Percentiles rank a stretch among this genome's conserved stretches.
These are phyloP conservation scores for Thymelicus acteon DNA, from an alignment of 2,888 invertebrate genomes.

Conservation along the genomic window DNA sequence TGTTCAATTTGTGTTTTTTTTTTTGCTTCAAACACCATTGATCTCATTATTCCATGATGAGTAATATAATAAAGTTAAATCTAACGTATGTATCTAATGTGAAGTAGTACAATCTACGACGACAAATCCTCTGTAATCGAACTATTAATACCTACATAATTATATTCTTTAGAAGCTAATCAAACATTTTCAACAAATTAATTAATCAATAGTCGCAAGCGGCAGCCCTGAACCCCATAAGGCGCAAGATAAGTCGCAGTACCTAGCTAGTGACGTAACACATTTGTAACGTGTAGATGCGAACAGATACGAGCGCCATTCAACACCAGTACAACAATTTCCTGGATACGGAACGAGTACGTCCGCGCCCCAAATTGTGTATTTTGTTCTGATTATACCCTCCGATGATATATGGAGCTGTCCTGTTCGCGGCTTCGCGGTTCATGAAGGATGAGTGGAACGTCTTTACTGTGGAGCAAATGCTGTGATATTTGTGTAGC, in stretches of 20 bases:
- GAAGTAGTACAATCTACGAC: too few species aligned
- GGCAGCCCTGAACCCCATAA: conserved; percentile 57
- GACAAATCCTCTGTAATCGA: too few species aligned
- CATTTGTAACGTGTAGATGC: conserved; percentile 80
- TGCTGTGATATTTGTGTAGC: not conserved
- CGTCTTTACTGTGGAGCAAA: not conserved
- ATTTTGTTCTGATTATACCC: conserved; percentile 42
- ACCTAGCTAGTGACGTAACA: conserved; percentile 76
- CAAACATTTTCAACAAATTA: too few species aligned
- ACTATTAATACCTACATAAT: too few species aligned
- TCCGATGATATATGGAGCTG: conserved; percentile 39
- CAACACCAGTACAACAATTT: conserved; percentile 67
- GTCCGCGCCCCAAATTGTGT: conserved; percentile 39
- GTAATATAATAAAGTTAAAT: too few species aligned
- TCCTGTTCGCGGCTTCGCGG: conserved; percentile 33
- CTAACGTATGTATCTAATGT: too few species aligned
- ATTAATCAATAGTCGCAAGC: not conserved
- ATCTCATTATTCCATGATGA: too few species aligned
- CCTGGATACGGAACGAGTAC: conserved; percentile 48
- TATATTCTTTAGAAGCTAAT: too few species aligned
- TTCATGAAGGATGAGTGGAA: conserved; percentile 28
- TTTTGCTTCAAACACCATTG: too few species aligned
- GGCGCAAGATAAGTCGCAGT: conserved; percentile 69
- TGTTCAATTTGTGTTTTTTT: too few species aligned
- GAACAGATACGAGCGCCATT: conserved; percentile 71